A percentile compares a stretch with the other conserved stretches of the same genome.
Conservation (phyloP, 1,140 invertebrate species). For the Grapholita molesta region DNA sequence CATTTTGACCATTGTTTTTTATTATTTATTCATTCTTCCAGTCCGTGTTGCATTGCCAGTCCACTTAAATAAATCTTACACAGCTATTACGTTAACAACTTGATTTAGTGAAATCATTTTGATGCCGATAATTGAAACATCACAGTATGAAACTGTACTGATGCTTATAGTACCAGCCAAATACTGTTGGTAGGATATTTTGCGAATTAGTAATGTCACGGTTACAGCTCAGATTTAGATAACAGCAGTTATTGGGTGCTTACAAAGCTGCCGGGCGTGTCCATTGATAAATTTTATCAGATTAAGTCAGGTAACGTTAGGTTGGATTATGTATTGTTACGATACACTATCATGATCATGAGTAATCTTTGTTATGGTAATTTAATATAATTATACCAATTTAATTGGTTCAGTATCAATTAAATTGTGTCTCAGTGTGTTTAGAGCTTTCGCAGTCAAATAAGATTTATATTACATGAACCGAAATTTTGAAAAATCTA, state of each 20-base stretch:
- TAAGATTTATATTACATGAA: too few species aligned
- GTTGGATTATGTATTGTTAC: neutral
- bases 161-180: neutral
- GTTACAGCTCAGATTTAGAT: neutral
- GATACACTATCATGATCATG: neutral
- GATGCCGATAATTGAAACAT: too few species aligned
- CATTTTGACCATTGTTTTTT: neutral
- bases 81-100: too few species aligned
- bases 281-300: slow-evolving; percentile 5
- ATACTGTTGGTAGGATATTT: neutral
- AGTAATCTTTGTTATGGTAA: neutral
- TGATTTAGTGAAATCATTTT: too few species aligned
- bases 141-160: neutral
- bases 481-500: too few species aligned
- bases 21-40: neutral
- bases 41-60: neutral
- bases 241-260: neutral
- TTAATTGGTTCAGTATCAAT: neutral
- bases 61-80: neutral
- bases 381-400: neutral
- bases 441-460: too few species aligned
- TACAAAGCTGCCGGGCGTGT: neutral
- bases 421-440: too few species aligned
- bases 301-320: neutral
- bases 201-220: neutral